Evolutionary conservation across 2,797 vertebrate genomes (phyloP).

Genomic region (Xenops minutus): DNA sequence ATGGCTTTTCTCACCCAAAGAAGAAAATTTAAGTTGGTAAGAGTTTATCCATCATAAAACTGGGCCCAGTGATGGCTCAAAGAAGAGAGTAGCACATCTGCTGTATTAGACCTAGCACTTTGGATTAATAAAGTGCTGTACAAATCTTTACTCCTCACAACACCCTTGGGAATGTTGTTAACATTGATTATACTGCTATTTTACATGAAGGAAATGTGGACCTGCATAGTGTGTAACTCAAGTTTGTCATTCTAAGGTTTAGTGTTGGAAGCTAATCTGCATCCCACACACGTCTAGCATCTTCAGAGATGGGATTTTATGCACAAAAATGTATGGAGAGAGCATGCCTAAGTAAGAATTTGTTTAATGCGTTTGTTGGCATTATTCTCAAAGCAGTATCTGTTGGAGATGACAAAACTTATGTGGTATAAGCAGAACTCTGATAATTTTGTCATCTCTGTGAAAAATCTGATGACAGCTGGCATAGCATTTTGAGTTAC

Average conservation of each 20-base stretch:
- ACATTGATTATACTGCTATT: background rate
- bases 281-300: background rate
- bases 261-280: background rate
- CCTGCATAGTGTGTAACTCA: background rate
- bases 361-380: background rate
- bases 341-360: background rate
- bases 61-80: background rate
- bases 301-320: accelerated
- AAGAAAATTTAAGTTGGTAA: background rate
- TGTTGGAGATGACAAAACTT: background rate
- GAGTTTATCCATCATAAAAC: background rate
- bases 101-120: background rate
- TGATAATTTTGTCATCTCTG: background rate
- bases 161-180: background rate
- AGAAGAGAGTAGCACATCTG: background rate
- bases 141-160: background rate
- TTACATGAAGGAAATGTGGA: background rate
- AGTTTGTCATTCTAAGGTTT: background rate
- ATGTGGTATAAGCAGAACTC: background rate
- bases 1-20: background rate
- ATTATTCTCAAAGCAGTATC: background rate
- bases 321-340: background rate
- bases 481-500: background rate
- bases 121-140: background rate
- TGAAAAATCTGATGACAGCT: background rate